These are phyloP conservation scores for Orthosia incerta DNA, from an alignment of 2,888 invertebrate genomes.

Conservation along the genomic window DNA sequence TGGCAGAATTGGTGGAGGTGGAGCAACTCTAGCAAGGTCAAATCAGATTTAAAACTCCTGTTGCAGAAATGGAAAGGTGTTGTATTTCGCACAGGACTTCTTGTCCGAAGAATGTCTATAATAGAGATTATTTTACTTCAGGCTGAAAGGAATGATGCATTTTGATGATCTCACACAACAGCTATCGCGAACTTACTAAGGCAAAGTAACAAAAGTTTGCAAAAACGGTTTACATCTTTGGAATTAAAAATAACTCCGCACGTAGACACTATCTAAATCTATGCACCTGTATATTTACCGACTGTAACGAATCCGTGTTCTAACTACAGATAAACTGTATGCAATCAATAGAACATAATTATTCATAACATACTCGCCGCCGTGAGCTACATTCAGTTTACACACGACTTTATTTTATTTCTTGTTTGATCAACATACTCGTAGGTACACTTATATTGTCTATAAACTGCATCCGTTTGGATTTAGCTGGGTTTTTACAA, in stretches of 20 bases:
- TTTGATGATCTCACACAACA: not conserved
- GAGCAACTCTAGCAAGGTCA: not conserved
- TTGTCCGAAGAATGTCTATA: no score
- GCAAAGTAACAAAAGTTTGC: no score
- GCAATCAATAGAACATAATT: conserved; percentile 51
- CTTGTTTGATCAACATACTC: conserved; percentile 7
- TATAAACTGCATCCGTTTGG: conserved; percentile 9
- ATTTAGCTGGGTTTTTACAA: not conserved
- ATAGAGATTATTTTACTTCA: no score
- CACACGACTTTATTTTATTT: conserved; percentile 30
- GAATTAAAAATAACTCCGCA: not conserved
- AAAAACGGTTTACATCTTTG: not conserved
- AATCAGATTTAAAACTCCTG: not conserved
- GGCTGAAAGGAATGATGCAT: no score
- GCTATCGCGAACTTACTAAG: no score
- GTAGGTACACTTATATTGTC: not conserved
- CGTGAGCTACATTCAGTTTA: conserved; percentile 17
- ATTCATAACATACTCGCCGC: conserved; percentile 45
- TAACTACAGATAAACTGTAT: conserved; percentile 34
- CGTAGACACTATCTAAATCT: not conserved
- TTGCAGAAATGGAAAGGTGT: not conserved
- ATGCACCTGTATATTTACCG: conserved; percentile 16
- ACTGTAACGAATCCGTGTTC: conserved; percentile 23
- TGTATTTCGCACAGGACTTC: no score
- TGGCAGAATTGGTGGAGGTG: not conserved